phyloP scores from a whole-genome alignment of 2,888 invertebrate genomes.

The Torymus aiolomorphi region DNA sequence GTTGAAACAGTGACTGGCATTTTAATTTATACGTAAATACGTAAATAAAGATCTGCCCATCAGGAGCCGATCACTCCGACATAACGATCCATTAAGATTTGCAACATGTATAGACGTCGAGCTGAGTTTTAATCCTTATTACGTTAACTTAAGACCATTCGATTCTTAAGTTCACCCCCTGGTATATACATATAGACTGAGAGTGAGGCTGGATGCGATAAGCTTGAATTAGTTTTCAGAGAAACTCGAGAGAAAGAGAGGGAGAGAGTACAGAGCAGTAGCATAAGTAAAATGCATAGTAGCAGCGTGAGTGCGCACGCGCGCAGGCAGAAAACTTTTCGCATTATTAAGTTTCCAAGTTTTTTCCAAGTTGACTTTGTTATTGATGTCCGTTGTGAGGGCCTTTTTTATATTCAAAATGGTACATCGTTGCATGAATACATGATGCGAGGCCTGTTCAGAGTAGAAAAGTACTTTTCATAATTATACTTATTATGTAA shows the following conservation, averaged over 20 bases:
- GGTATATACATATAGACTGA: neutral
- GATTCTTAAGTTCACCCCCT: slow-evolving; percentile 4
- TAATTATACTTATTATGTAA: no score
- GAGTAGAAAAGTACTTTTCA: no score
- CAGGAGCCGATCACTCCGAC: no score
- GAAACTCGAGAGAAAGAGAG: neutral
- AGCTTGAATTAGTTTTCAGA: slow-evolving; percentile 44
- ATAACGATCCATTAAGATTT: slow-evolving; percentile 18
- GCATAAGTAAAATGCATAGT: slow-evolving; percentile 42
- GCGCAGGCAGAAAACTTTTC: slow-evolving; percentile 26
- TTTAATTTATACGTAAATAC: no score
- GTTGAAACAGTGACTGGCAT: no score
- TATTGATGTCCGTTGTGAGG: neutral
- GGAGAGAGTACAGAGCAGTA: neutral
- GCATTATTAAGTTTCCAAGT: slow-evolving; percentile 36
- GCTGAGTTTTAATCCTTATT: slow-evolving; percentile 33
- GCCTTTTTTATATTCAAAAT: slow-evolving; percentile 5
- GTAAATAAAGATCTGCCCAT: neutral
- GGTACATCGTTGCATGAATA: no score
- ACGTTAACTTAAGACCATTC: slow-evolving; percentile 24
- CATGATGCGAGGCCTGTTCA: no score
- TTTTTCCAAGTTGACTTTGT: slow-evolving; percentile 13
- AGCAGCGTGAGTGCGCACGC: neutral
- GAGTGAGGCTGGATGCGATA: slow-evolving; percentile 12
- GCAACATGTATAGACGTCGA: neutral